Conservation (phyloP, 2,113 vertebrate genomes). For the Xiphophorus maculatus region DNA sequence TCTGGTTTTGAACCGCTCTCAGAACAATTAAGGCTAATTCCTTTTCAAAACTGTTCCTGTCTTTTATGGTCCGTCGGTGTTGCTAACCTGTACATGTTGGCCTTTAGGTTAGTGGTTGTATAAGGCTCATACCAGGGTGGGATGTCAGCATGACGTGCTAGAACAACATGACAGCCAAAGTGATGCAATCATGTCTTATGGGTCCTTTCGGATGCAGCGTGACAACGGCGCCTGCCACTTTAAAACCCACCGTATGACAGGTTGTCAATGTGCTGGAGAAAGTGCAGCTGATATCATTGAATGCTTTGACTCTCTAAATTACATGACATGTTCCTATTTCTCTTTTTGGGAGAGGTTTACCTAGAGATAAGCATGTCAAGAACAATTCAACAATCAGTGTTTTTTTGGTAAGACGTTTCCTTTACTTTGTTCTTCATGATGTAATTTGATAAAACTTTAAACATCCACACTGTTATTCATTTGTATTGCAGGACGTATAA, state of each 20-base stretch:
- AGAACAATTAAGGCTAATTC: neutral
- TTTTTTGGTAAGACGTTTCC: neutral
- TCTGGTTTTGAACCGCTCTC: too few species aligned
- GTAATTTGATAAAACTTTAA: neutral
- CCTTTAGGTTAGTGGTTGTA: neutral
- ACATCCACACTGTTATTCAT: too few species aligned
- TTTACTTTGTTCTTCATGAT: neutral
- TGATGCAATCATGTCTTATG: constrained; percentile 17
- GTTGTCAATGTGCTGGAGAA: constrained; percentile 12
- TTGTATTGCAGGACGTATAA: too few species aligned
- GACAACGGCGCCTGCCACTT: neutral
- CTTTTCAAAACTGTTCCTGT: neutral
- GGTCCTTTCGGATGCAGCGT: constrained; percentile 2
- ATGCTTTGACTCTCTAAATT: neutral
- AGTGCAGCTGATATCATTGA: constrained; percentile 2
- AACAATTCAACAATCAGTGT: neutral
- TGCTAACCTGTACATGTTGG: neutral
- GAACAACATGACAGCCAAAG: constrained; percentile 8
- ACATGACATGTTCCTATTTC: constrained; percentile 2
- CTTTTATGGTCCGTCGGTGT: neutral
- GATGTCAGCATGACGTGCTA: neutral
- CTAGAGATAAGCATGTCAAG: neutral
- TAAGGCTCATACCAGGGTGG: neutral
- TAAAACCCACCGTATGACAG: constrained; percentile 9
- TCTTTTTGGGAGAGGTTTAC: neutral